Percentiles rank a stretch among this genome's conserved stretches.
These are phyloP conservation scores for Mamestra configurata DNA, from an alignment of 1,140 invertebrate genomes.

Conservation along the genomic window DNA sequence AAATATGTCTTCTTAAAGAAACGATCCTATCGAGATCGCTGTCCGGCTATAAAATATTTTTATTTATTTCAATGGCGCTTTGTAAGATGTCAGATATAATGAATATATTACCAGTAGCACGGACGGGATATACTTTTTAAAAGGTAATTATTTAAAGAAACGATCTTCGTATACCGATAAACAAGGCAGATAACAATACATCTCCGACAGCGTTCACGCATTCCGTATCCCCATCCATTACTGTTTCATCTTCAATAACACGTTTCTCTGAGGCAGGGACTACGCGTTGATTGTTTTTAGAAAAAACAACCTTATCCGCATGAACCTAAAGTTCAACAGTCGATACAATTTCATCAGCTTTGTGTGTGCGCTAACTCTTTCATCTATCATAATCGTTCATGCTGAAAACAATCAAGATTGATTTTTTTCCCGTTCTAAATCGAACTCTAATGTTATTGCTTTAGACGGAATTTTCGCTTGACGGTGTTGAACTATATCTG, in stretches of 20 bases:
- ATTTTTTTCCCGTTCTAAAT: constrained; percentile 69
- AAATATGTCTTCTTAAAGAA: constrained; percentile 64
- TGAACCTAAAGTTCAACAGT: constrained; percentile 65
- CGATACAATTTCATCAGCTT: constrained; percentile 61
- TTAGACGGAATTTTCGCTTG: constrained; percentile 64
- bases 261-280: constrained; percentile 77
- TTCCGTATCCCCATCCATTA: constrained; percentile 87
- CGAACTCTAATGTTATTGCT: constrained; percentile 50
- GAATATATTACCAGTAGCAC: constrained; percentile 86
- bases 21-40: constrained; percentile 63
- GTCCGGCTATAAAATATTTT: constrained; percentile 76
- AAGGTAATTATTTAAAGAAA: constrained; percentile 86
- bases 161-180: constrained; percentile 84
- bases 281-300: constrained; percentile 36
- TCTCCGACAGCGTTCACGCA: constrained; percentile 86
- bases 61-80: constrained; percentile 82
- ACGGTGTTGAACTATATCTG: constrained; percentile 71
- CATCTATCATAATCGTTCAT: constrained; percentile 88
- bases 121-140: constrained; percentile 79
- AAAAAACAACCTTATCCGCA: constrained; percentile 66
- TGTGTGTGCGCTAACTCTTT: constrained; percentile 87
- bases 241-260: constrained; percentile 87
- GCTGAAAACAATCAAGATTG: constrained; percentile 88
- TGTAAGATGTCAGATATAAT: constrained; percentile 85
- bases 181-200: constrained; percentile 86